A percentile compares a stretch with the other conserved stretches of the same genome.
These are phyloP conservation scores for Amaurobius ferox DNA, from an alignment of 2,888 invertebrate genomes.

Conservation along the genomic window DNA sequence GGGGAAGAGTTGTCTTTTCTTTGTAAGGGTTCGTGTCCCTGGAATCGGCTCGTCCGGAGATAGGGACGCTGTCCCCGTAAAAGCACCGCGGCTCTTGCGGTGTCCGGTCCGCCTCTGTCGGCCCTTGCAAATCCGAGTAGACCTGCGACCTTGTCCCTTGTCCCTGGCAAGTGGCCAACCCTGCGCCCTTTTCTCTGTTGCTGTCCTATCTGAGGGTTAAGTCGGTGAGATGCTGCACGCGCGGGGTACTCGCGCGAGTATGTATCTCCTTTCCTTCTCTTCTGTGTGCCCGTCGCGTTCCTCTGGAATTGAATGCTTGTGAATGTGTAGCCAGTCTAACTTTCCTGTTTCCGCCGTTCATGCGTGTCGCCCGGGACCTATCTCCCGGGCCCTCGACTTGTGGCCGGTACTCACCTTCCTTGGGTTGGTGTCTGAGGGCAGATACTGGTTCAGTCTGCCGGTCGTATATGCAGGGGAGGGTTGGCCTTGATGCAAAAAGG, in stretches of 20 bases:
- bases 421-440: no score
- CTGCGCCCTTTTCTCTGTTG: conserved; percentile 83
- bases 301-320: conserved; percentile 85
- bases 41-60: conserved; percentile 79
- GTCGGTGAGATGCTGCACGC: conserved; percentile 84
- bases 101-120: conserved; percentile 76
- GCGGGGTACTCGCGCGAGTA: no score
- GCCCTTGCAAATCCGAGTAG: conserved; percentile 77
- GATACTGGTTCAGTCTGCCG: no score
- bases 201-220: conserved; percentile 86
- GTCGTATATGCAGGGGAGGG: conserved; percentile 80
- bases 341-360: no score
- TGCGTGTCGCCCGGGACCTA: no score
- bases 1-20: conserved; percentile 79
- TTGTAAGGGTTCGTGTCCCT: conserved; percentile 78
- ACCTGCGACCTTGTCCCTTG: conserved; percentile 63
- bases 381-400: no score
- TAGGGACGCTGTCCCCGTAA: conserved; percentile 75
- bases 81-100: conserved; percentile 14
- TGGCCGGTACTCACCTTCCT: no score
- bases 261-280: no score
- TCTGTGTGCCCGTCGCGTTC: conserved; percentile 82
- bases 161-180: no score
- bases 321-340: conserved; percentile 84
- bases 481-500: no score